Base-by-base conservation (phyloP, 2,797 vertebrate genomes). In the Enteromius unitaeniatus region DNA sequence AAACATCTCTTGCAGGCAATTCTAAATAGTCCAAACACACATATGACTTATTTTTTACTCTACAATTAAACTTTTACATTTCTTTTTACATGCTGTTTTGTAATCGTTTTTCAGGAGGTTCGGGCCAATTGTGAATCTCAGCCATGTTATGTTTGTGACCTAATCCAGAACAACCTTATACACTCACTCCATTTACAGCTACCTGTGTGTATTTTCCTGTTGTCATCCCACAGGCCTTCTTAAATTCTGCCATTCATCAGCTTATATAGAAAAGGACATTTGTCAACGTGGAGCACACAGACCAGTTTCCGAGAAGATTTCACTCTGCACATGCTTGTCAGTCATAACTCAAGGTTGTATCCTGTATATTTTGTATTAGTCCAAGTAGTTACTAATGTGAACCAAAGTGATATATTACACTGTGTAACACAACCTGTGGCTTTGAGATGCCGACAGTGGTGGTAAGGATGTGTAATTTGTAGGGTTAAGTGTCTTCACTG, bases 381-480 rank as follows among this genome's bases (percentile, higher is more conserved):
- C 67, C 64, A 73, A 83, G 88, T 91, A 83, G 86, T 90, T 90
- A 85, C 86, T 88, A 81, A 91, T 49, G 90, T 90, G 89, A 91
- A 91, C 88, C 86, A 76, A 91, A 88, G 89, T 88, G 87, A 87
- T 86, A 88, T 84, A 84, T 85, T 81, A 88, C 90, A 88, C 90
- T 88, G 90, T 92, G 90, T 89, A 87, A 80, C 88, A 79, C 86
- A 67, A 86, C 84, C 55, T 37, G 49, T 76, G 79, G 85, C 85
- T 87, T 53, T 74, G 79, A 86, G 28, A 47, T 72, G 85, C 84
- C 55, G 47, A 74, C 55, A 78, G 73, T 2, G 28, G 78, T 72
- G 68, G 70, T 74, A 65, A 81, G 55, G 80, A 86, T 79, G 78
- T 87, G 62, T 84, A 26, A 69, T 82, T 76, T 83, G 62, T 85